Evolutionary conservation across 2,113 vertebrate genomes (phyloP).

Genomic region (Clarias gariepinus): DNA sequence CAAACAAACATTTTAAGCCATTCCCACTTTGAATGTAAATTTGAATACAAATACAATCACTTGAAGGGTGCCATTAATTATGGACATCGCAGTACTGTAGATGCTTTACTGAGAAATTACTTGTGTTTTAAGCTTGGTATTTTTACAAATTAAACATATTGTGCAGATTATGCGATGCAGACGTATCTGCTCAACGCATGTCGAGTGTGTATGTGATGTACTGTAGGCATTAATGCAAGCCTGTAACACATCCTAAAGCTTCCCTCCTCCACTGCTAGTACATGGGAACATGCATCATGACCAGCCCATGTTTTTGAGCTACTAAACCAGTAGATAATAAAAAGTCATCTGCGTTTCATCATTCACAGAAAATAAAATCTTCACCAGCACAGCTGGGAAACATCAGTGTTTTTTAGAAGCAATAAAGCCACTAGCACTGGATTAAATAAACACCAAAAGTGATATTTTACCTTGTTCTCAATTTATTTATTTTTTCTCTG

Average conservation of each 20-base stretch:
- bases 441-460: conserved; percentile 4
- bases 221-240: background rate
- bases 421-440: background rate
- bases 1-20: background rate
- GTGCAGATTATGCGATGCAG: background rate
- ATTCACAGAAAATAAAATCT: background rate
- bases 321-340: background rate
- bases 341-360: background rate
- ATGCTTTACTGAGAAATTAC: background rate
- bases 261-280: background rate
- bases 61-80: background rate
- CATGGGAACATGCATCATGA: background rate
- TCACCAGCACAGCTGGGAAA: background rate
- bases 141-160: background rate
- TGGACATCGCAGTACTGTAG: background rate
- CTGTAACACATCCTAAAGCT: background rate
- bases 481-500: background rate
- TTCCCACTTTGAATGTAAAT: background rate
- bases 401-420: background rate
- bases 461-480: background rate
- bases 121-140: background rate
- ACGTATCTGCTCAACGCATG: background rate
- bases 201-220: background rate
- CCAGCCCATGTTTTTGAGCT: background rate
- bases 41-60: background rate